Percentiles rank a stretch among this genome's conserved stretches.
These are phyloP conservation scores for Parelbella ahira DNA, from an alignment of 2,888 invertebrate genomes.

Conservation along the genomic window DNA sequence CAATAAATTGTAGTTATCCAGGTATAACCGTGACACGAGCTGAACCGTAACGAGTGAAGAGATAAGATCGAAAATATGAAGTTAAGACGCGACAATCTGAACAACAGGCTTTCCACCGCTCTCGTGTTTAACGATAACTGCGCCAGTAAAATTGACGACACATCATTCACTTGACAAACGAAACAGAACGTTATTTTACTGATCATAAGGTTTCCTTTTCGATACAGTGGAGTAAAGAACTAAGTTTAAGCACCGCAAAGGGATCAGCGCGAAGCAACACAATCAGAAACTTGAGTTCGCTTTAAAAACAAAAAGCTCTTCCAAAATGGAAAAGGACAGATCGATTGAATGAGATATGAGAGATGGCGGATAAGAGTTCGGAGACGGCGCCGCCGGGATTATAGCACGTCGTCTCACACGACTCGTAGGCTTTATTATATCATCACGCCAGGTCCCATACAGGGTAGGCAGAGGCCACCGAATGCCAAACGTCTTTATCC, in stretches of 20 bases:
- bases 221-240: neutral
- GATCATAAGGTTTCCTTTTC: neutral
- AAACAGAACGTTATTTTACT: conserved; percentile 1
- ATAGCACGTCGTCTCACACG: too few relatives aligned
- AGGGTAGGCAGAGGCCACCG: too few relatives aligned
- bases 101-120: conserved; percentile 24
- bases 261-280: conserved; percentile 24
- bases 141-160: conserved; percentile 28
- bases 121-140: conserved; percentile 32
- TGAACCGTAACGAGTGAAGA: conserved; percentile 13
- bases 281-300: conserved; percentile 24
- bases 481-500: too few relatives aligned
- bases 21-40: too few relatives aligned
- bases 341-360: conserved; percentile 26
- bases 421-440: too few relatives aligned
- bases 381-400: conserved; percentile 15
- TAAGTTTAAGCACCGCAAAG: conserved; percentile 24
- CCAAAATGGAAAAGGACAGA: conserved; percentile 23
- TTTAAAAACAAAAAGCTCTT: conserved; percentile 25
- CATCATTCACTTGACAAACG: conserved; percentile 8
- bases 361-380: conserved; percentile 17
- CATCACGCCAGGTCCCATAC: too few relatives aligned
- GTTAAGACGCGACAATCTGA: conserved; percentile 28
- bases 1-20: too few relatives aligned
- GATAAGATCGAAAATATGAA: conserved; percentile 24